phyloP scores from a whole-genome alignment of 2,113 vertebrate genomes.

The Manacus vitellinus region DNA sequence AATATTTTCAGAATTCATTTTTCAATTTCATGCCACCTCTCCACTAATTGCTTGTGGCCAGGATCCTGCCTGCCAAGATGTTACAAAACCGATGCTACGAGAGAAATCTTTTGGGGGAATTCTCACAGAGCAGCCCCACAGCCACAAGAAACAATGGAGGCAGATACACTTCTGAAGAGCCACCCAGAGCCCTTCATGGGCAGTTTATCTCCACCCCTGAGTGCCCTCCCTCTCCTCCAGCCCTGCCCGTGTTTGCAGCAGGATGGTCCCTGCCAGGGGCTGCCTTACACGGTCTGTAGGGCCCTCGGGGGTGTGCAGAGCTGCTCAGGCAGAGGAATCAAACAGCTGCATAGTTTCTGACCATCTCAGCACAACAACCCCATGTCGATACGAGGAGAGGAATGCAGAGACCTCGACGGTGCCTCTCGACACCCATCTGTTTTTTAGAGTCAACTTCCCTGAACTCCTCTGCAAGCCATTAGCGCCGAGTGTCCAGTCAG shows the following conservation, averaged over 20 bases:
- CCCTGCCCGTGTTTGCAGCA: fast-evolving
- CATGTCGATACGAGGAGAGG: not conserved
- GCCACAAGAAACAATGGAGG: not conserved
- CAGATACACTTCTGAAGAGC: fast-evolving
- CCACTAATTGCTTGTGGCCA: slow-evolving; percentile 9
- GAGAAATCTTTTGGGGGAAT: not conserved
- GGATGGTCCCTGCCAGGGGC: not conserved
- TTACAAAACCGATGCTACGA: not conserved
- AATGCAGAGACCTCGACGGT: slow-evolving; percentile 53
- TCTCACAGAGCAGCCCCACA: not conserved
- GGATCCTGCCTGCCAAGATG: not conserved
- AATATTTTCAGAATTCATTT: slow-evolving; percentile 48
- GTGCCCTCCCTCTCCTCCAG: not conserved
- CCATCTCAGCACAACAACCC: slow-evolving; percentile 40
- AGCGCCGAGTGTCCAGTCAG: slow-evolving; percentile 37
- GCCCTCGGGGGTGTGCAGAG: not conserved
- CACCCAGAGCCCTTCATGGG: not conserved
- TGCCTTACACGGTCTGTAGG: fast-evolving
- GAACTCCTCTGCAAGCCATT: slow-evolving; percentile 67
- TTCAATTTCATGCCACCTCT: slow-evolving; percentile 45
- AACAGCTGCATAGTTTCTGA: slow-evolving; percentile 59
- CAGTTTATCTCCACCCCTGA: not conserved
- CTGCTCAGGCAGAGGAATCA: not conserved
- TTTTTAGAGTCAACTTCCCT: slow-evolving; percentile 59
- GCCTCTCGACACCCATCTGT: slow-evolving; percentile 69